These are phyloP conservation scores for Misgurnus mizolepis DNA, from an alignment of 2,113 vertebrate genomes.

Conservation along the genomic window DNA sequence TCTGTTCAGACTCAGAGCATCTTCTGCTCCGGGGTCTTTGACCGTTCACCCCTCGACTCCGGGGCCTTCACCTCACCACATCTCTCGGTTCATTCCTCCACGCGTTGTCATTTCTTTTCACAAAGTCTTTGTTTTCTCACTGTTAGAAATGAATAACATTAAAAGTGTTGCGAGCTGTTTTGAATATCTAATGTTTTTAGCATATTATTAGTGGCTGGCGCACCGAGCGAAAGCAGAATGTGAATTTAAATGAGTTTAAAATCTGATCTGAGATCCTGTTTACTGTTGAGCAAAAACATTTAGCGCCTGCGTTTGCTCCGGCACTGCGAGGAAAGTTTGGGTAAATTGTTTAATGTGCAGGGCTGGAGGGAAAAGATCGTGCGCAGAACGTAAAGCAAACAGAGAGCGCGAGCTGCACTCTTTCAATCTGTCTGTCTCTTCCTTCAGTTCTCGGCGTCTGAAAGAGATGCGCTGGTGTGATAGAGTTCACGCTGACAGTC, in stretches of 20 bases:
- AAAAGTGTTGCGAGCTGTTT: constrained; percentile 34
- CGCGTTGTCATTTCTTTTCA: constrained; percentile 16
- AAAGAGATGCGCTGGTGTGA: constrained; percentile 49
- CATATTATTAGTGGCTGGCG: constrained; percentile 28
- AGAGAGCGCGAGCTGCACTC: constrained; percentile 39
- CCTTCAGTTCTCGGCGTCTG: constrained; percentile 39
- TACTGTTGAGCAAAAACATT: constrained; percentile 37
- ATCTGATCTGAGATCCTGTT: constrained; percentile 42
- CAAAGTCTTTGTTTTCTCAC: constrained; percentile 36
- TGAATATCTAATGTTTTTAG: constrained; percentile 37
- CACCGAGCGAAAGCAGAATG: constrained; percentile 35
- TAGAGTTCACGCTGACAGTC: constrained; percentile 56
- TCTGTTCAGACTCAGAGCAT: constrained; percentile 2
- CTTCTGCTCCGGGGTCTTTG: constrained; percentile 1
- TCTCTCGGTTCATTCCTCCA: constrained; percentile 15
- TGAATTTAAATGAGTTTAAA: constrained; percentile 53
- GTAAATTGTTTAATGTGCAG: constrained; percentile 54
- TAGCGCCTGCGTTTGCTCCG: constrained; percentile 35
- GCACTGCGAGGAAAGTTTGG: constrained; percentile 52
- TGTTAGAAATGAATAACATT: constrained; percentile 45
- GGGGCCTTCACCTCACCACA: constrained; percentile 23
- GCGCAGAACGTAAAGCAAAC: constrained; percentile 46
- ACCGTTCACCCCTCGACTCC: constrained; percentile 15
- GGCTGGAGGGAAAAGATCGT: constrained; percentile 48
- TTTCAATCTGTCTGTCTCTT: constrained; percentile 32